These are phyloP conservation scores for Acromyrmex echinatior DNA, from an alignment of 1,140 invertebrate genomes.

Conservation along the genomic window DNA sequence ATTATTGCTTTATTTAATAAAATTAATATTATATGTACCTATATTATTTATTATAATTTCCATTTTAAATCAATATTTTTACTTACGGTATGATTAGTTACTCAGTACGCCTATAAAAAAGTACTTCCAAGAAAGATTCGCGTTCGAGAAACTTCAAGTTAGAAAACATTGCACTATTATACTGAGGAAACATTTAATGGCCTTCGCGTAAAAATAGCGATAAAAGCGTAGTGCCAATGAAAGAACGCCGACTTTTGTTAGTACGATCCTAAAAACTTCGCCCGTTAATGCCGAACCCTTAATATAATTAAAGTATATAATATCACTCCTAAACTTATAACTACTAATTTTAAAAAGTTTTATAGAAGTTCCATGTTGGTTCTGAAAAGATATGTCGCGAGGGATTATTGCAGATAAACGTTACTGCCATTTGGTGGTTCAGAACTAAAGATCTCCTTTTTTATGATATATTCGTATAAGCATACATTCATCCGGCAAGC, in stretches of 20 bases:
- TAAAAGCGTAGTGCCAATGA: conserved; percentile 15
- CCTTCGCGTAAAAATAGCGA: conserved; percentile 45
- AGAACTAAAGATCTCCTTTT: not conserved
- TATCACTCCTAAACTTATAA: conserved; percentile 13
- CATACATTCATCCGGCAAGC: not conserved
- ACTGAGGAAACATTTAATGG: conserved; percentile 35
- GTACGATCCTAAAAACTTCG: conserved; percentile 43
- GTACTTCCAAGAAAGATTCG: conserved; percentile 11
- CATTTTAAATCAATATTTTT: conserved; percentile 18
- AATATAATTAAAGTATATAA: conserved; percentile 33
- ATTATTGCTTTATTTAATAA: not conserved
- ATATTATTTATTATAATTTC: not conserved
- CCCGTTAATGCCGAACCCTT: conserved; percentile 27
- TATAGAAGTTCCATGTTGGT: not conserved
- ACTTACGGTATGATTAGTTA: conserved; percentile 5
- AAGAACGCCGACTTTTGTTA: conserved; percentile 29
- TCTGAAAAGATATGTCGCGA: not conserved
- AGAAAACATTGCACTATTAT: conserved; percentile 47
- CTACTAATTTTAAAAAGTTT: not conserved
- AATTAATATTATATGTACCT: not conserved
- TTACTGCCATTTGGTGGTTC: not conserved
- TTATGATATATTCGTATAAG: not conserved
- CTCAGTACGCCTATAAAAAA: not conserved
- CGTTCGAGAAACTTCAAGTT: conserved; percentile 35
- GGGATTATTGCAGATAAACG: not conserved